phyloP scores from a whole-genome alignment of 92 coral and sea anemone species.

The Porites divaricata region DNA sequence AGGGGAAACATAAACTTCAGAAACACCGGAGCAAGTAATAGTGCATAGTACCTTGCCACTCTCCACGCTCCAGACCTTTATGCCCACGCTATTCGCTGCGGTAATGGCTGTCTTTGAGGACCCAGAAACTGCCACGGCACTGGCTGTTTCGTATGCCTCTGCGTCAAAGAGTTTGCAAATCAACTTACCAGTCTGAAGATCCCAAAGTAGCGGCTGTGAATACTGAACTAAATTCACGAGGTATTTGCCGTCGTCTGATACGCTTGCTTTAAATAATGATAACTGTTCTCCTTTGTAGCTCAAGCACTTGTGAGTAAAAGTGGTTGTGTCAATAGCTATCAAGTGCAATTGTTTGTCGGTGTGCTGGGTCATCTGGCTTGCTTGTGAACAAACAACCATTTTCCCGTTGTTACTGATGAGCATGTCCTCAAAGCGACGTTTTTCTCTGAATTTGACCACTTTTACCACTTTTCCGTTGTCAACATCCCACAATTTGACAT shows the following conservation, averaged over 20 bases:
- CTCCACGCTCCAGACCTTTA: conserved; percentile 56
- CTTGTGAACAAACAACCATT: conserved; percentile 65
- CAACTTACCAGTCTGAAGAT: conserved; percentile 51
- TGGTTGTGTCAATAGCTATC: conserved; percentile 64
- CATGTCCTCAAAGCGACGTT: conserved; percentile 85
- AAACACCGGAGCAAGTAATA: conserved; percentile 27
- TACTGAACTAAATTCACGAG: conserved; percentile 49
- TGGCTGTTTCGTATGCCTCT: conserved; percentile 37
- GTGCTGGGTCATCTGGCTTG: conserved; percentile 51
- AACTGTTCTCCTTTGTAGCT: conserved; percentile 51
- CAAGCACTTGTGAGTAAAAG: conserved; percentile 61
- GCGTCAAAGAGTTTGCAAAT: conserved; percentile 44
- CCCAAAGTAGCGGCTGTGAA: conserved; percentile 59
- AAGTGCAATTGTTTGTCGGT: conserved; percentile 65
- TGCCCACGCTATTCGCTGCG: conserved; percentile 21
- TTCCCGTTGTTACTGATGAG: conserved; percentile 77
- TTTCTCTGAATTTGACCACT: conserved; percentile 79
- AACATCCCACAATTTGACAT: conserved; percentile 92
- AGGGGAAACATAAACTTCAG: conserved; percentile 51
- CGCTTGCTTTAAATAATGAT: conserved; percentile 64
- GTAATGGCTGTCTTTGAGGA: conserved; percentile 54
- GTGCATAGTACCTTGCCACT: conserved; percentile 54
- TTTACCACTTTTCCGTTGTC: conserved; percentile 80
- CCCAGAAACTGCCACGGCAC: conserved; percentile 38
- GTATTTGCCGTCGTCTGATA: conserved; percentile 86